A percentile compares a stretch with the other conserved stretches of the same genome.
Evolutionary conservation across 2,888 invertebrate genomes (phyloP).

Genomic region (Aleiodes testaceus): DNA sequence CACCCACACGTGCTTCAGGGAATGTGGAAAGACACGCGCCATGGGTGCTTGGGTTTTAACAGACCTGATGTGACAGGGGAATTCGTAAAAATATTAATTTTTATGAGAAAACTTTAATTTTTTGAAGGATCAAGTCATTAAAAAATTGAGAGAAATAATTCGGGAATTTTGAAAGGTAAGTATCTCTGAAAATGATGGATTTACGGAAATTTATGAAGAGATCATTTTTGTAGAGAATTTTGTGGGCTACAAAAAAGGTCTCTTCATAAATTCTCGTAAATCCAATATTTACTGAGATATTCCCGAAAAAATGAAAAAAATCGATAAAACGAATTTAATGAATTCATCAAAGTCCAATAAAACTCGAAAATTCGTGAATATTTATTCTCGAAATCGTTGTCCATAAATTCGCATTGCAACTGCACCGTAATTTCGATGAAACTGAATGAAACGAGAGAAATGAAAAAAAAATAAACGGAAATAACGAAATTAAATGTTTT

Average conservation of each 20-base stretch:
- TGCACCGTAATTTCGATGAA: slow-evolving; percentile 4
- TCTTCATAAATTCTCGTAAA: too few species aligned
- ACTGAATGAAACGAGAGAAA: not conserved
- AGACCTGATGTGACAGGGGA: slow-evolving; percentile 53
- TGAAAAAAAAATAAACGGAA: not conserved
- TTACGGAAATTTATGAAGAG: too few species aligned
- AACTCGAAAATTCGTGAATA: slow-evolving; percentile 13
- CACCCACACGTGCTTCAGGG: slow-evolving; percentile 38
- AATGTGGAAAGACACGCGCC: slow-evolving; percentile 56
- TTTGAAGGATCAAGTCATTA: too few species aligned
- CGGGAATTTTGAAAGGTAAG: too few species aligned
- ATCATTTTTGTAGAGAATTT: too few species aligned
- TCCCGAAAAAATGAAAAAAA: too few species aligned
- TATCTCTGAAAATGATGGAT: too few species aligned
- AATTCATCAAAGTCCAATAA: not conserved
- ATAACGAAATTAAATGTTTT: slow-evolving; percentile 1
- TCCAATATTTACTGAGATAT: too few species aligned
- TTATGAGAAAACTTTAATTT: too few species aligned
- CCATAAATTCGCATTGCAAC: slow-evolving; percentile 15
- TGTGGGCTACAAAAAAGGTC: too few species aligned
- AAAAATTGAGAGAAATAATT: too few species aligned
- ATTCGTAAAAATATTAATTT: slow-evolving; percentile 50
- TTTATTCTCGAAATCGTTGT: slow-evolving; percentile 9
- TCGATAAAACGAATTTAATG: not conserved
- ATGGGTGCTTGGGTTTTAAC: slow-evolving; percentile 48